Evolutionary conservation across 2,888 invertebrate species (phyloP).

Genomic region (Archips crataeganus): DNA sequence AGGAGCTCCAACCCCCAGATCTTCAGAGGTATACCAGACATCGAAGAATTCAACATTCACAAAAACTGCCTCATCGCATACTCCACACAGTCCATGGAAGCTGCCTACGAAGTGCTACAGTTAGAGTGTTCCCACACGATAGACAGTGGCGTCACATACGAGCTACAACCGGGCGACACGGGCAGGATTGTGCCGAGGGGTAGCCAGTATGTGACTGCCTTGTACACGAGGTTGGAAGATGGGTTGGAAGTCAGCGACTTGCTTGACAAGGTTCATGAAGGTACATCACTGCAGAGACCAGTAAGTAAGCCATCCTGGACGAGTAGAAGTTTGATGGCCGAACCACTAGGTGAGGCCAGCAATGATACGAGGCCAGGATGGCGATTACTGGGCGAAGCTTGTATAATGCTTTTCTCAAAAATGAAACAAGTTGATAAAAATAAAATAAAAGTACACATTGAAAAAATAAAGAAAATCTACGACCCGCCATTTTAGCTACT

Average conservation of each 20-base stretch:
- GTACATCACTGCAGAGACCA: too few species aligned
- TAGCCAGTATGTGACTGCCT: constrained; percentile 74
- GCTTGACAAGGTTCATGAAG: constrained; percentile 79
- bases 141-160: constrained; percentile 66
- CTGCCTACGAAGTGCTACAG: constrained; percentile 76
- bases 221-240: constrained; percentile 72
- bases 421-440: too few species aligned
- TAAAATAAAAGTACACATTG: too few species aligned
- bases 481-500: too few species aligned
- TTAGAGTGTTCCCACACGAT: constrained; percentile 72
- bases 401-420: too few species aligned
- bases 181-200: constrained; percentile 66
- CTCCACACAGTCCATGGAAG: constrained; percentile 68
- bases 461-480: too few species aligned
- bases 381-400: too few species aligned
- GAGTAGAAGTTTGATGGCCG: too few species aligned
- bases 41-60: constrained; percentile 70
- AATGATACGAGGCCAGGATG: too few species aligned
- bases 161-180: constrained; percentile 67
- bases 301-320: too few species aligned
- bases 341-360: too few species aligned
- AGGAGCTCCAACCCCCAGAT: constrained; percentile 67
- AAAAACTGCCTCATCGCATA: constrained; percentile 76
- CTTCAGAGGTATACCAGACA: constrained; percentile 58
- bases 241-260: constrained; percentile 74